Conservation (phyloP, 2,113 vertebrate genomes). For the Dolichallabes microphthalmus region DNA sequence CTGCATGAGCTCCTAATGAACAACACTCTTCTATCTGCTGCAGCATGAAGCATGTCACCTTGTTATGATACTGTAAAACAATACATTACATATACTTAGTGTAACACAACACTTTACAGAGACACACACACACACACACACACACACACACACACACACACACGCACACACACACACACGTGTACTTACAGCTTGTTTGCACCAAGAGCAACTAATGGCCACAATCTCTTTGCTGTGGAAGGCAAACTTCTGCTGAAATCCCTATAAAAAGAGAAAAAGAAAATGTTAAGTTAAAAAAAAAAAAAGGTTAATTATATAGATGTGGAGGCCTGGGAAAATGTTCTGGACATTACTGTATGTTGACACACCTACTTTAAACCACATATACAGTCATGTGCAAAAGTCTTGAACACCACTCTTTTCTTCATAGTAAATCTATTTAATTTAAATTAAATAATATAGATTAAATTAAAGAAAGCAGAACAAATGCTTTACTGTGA, state of each 20-base stretch:
- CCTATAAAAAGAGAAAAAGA: constrained; percentile 66
- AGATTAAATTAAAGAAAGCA: too few relatives aligned
- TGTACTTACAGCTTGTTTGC: constrained; percentile 91
- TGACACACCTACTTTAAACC: background rate
- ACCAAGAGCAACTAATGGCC: constrained; percentile 98
- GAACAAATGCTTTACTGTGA: too few relatives aligned
- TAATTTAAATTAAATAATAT: too few relatives aligned
- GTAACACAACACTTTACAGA: background rate
- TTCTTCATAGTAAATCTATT: too few relatives aligned
- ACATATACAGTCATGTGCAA: background rate
- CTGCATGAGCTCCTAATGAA: constrained; percentile 88
- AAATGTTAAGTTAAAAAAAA: too few relatives aligned
- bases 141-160: background rate
- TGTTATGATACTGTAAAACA: constrained; percentile 87
- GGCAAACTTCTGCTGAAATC: constrained; percentile 94
- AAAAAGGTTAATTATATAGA: background rate
- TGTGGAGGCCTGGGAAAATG: background rate
- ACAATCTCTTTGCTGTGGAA: constrained; percentile 98
- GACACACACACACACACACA: background rate
- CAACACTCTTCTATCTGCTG: constrained; percentile 95
- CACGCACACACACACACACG: background rate
- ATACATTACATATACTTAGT: too few relatives aligned
- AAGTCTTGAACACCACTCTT: too few relatives aligned
- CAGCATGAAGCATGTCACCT: constrained; percentile 97
- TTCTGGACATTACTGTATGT: background rate